These are phyloP conservation scores for Gymnoscopelus braueri DNA, from an alignment of 2,797 vertebrate genomes.

Conservation along the genomic window DNA sequence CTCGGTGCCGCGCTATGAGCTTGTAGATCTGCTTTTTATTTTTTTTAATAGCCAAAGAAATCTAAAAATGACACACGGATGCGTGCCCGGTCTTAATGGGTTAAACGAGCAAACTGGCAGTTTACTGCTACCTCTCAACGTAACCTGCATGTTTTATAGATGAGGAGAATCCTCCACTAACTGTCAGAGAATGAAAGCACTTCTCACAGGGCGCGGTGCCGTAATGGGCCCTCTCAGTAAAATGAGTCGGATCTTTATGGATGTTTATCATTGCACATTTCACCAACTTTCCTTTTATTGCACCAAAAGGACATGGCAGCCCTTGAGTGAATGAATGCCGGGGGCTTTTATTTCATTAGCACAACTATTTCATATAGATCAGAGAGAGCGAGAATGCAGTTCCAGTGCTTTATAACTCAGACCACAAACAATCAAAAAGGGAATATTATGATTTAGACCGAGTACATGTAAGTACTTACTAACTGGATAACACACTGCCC, in stretches of 20 bases:
- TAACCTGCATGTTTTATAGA: slow-evolving; percentile 82
- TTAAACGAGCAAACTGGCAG: slow-evolving; percentile 80
- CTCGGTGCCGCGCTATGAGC: too few relatives aligned
- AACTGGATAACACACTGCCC: slow-evolving; percentile 49
- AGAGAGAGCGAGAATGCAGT: slow-evolving; percentile 50
- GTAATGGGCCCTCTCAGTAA: slow-evolving; percentile 74
- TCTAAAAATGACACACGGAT: too few relatives aligned
- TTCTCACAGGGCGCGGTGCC: slow-evolving; percentile 64
- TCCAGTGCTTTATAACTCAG: slow-evolving; percentile 65
- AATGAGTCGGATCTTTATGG: slow-evolving; percentile 72
- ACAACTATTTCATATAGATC: slow-evolving; percentile 63
- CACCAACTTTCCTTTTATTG: slow-evolving; percentile 71
- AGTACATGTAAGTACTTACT: slow-evolving; percentile 60
- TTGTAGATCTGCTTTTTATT: too few relatives aligned
- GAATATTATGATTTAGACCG: slow-evolving; percentile 14
- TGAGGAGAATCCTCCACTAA: slow-evolving; percentile 70
- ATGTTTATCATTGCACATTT: slow-evolving; percentile 74
- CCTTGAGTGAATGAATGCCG: slow-evolving; percentile 54
- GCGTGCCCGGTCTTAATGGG: too few relatives aligned
- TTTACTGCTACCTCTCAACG: slow-evolving; percentile 76
- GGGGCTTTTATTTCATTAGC: slow-evolving; percentile 77
- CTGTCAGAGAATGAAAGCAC: slow-evolving; percentile 73
- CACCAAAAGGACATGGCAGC: slow-evolving; percentile 60
- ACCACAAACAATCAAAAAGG: slow-evolving; percentile 69
- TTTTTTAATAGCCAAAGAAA: too few relatives aligned